Percentiles rank a stretch among this genome's conserved stretches.
These are phyloP conservation scores for Himalopsyche kuldschensis DNA, from an alignment of 2,888 invertebrate genomes.

Conservation along the genomic window DNA sequence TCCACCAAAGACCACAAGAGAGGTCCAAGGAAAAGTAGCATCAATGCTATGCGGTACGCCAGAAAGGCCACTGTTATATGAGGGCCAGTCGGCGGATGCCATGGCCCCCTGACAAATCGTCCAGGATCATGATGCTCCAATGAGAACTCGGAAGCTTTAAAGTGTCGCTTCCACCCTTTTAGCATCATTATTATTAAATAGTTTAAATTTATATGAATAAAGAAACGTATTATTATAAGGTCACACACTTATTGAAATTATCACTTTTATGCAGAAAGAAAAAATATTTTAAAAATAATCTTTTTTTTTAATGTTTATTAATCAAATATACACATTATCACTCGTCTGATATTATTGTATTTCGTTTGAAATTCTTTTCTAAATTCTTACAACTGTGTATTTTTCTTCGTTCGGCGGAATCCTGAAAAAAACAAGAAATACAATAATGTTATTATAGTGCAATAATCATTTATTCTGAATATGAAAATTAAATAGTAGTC, in stretches of 20 bases:
- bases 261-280: not conserved
- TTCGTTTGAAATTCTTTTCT: no score
- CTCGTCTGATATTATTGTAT: no score
- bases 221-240: not conserved
- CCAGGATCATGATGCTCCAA: conserved; percentile 31
- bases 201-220: not conserved
- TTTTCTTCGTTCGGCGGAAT: no score
- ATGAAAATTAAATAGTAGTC: no score
- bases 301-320: not conserved
- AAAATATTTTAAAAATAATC: not conserved
- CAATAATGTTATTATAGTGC: no score
- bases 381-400: no score
- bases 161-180: conserved; percentile 27
- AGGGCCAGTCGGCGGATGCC: conserved; percentile 13
- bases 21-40: conserved; percentile 19
- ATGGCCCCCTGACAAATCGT: conserved; percentile 34
- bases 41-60: conserved; percentile 23
- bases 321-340: no score
- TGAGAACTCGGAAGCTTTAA: conserved; percentile 10
- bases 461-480: no score
- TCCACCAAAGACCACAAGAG: conserved; percentile 28
- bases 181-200: conserved; percentile 6
- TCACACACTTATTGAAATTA: no score
- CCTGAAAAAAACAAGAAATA: no score
- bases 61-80: conserved; percentile 14